These are phyloP conservation scores for Colius striatus DNA, from an alignment of 2,113 vertebrate genomes.

Conservation along the genomic window DNA sequence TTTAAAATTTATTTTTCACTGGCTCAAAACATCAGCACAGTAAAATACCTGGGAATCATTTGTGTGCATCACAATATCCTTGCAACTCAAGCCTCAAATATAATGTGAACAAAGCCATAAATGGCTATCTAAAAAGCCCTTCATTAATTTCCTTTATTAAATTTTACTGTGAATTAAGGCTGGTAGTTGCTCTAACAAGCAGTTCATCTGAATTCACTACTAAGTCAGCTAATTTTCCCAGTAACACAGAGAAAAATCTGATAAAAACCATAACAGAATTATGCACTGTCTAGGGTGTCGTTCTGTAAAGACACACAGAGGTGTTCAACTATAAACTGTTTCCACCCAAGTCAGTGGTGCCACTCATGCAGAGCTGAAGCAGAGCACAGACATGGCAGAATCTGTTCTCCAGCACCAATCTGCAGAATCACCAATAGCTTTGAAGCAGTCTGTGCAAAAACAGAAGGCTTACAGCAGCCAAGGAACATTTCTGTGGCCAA, in stretches of 20 bases:
- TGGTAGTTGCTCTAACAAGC: neutral
- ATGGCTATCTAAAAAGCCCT: neutral
- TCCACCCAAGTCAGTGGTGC: fast-evolving
- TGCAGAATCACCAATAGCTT: neutral
- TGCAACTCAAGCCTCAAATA: neutral
- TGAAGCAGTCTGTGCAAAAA: neutral
- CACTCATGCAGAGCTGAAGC: fast-evolving
- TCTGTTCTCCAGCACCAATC: neutral
- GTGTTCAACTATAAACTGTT: fast-evolving
- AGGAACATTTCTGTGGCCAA: fast-evolving
- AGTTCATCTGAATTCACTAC: neutral
- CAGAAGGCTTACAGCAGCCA: neutral
- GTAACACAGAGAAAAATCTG: neutral
- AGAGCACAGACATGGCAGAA: fast-evolving
- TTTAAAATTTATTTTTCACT: neutral
- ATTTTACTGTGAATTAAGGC: neutral
- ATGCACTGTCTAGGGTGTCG: fast-evolving
- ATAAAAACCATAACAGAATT: neutral
- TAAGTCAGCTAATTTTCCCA: neutral
- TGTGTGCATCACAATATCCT: neutral
- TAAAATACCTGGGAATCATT: neutral
- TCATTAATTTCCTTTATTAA: neutral
- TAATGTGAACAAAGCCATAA: neutral
- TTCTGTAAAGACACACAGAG: neutral
- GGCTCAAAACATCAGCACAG: neutral